phyloP scores from a whole-genome alignment of 2,113 vertebrate genomes.

The Nannospalax galili region DNA sequence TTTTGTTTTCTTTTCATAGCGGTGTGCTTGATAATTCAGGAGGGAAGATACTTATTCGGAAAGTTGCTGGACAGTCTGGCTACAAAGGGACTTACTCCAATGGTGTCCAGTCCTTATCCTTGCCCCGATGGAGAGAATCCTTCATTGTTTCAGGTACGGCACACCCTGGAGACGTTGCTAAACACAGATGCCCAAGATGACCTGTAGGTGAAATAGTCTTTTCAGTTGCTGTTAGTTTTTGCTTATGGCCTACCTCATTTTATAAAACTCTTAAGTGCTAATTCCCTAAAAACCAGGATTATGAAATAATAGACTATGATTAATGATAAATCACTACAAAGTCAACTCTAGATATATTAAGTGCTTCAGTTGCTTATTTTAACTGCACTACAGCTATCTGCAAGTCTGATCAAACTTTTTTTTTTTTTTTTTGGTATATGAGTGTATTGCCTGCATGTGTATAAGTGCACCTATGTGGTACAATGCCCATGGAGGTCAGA shows the following conservation, averaged over 20 bases:
- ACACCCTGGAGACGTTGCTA: rapidly evolving
- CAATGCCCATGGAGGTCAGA: too few species aligned
- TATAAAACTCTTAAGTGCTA: slow-evolving; percentile 38
- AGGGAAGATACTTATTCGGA: slow-evolving; percentile 95
- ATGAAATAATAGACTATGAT: slow-evolving; percentile 27
- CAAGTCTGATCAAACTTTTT: slow-evolving; percentile 13
- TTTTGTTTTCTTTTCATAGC: slow-evolving; percentile 82
- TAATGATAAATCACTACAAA: slow-evolving; percentile 13
- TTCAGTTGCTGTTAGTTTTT: neutral
- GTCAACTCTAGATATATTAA: slow-evolving; percentile 26
- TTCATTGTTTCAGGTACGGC: slow-evolving; percentile 93
- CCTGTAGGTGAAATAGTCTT: neutral
- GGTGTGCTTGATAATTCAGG: slow-evolving; percentile 93
- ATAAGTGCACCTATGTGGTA: too few species aligned
- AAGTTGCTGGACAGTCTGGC: slow-evolving; percentile 92
- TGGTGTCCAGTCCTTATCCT: slow-evolving; percentile 92
- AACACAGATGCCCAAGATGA: rapidly evolving
- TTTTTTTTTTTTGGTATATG: neutral
- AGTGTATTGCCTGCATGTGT: too few species aligned
- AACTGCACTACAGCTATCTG: neutral
- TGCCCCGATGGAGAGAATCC: slow-evolving; percentile 97
- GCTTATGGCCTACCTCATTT: neutral
- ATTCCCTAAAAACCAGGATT: slow-evolving; percentile 39
- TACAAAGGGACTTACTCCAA: slow-evolving; percentile 94
- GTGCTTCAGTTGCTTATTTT: slow-evolving; percentile 9